These are phyloP conservation scores for Cheilosia variabilis DNA, from an alignment of 2,888 invertebrate species.

Conservation along the genomic window DNA sequence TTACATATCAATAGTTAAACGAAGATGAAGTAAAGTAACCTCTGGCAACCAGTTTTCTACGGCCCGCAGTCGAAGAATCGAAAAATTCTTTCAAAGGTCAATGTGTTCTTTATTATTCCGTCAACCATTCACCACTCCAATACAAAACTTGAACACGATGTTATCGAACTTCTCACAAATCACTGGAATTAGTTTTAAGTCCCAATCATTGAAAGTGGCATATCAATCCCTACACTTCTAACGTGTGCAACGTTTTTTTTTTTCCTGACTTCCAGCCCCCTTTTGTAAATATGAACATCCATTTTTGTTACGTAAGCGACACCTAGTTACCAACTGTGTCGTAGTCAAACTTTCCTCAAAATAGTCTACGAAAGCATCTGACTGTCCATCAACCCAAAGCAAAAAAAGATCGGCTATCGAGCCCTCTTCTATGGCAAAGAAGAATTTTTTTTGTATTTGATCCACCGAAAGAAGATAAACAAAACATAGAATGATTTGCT, in stretches of 20 bases:
- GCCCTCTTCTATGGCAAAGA: background rate
- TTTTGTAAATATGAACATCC: background rate
- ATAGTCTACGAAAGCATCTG: conserved; percentile 29
- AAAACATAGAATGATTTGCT: conserved; percentile 29
- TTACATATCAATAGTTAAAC: background rate
- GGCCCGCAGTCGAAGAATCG: background rate
- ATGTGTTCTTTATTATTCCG: conserved; percentile 30
- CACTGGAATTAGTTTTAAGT: conserved; percentile 32
- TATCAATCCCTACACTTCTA: conserved; percentile 33
- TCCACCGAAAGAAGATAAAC: background rate
- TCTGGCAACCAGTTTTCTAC: conserved; percentile 40
- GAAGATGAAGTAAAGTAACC: background rate
- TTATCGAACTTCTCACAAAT: conserved; percentile 24
- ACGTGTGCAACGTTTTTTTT: conserved; percentile 34
- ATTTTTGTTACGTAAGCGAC: conserved; percentile 35
- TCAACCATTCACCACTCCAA: background rate
- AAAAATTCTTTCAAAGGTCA: conserved; percentile 24
- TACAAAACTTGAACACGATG: conserved; percentile 7
- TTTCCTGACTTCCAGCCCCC: background rate
- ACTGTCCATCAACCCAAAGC: conserved; percentile 23
- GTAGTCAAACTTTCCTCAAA: conserved; percentile 13
- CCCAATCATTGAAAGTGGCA: conserved; percentile 42
- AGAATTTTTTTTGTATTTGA: conserved; percentile 34
- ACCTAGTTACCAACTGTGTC: conserved; percentile 46
- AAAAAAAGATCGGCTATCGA: background rate